These are phyloP conservation scores for Baronia brevicornis DNA, from an alignment of 2,888 invertebrate species.

Conservation along the genomic window DNA sequence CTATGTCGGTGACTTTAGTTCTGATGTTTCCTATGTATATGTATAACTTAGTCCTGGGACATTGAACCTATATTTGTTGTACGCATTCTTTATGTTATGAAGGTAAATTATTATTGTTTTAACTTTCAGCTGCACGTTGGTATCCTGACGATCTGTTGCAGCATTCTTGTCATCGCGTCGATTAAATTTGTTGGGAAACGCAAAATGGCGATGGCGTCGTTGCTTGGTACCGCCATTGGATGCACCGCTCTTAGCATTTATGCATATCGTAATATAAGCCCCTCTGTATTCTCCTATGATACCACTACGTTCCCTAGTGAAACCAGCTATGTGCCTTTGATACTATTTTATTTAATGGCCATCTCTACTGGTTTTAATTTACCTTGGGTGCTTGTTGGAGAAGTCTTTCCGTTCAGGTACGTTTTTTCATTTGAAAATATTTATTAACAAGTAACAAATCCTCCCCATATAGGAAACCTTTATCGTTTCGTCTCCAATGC, in stretches of 20 bases:
- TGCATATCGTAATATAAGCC: slow-evolving; percentile 33
- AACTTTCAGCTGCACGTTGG: slow-evolving; percentile 61
- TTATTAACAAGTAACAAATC: background rate
- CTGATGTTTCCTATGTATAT: no score
- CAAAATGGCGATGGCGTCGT: slow-evolving; percentile 47
- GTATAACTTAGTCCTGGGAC: no score
- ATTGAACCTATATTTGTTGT: no score
- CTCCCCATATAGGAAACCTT: no score
- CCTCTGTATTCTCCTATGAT: slow-evolving; percentile 55
- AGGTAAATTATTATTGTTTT: background rate
- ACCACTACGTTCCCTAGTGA: slow-evolving; percentile 45
- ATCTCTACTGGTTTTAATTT: slow-evolving; percentile 57
- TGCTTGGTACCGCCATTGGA: slow-evolving; percentile 43
- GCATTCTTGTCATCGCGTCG: slow-evolving; percentile 48
- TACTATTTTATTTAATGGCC: slow-evolving; percentile 52
- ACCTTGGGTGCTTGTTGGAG: slow-evolving; percentile 76
- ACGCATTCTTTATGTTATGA: no score
- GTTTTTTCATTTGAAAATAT: slow-evolving; percentile 3
- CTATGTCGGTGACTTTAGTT: no score
- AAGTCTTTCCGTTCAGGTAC: slow-evolving; percentile 76
- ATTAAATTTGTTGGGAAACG: slow-evolving; percentile 57
- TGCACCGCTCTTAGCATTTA: slow-evolving; percentile 50
- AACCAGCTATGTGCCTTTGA: slow-evolving; percentile 53
- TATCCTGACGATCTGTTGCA: slow-evolving; percentile 53
- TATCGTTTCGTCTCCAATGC: no score